phyloP scores from a whole-genome alignment of 2,797 vertebrate species.

The Hemibagrus guttatus region DNA sequence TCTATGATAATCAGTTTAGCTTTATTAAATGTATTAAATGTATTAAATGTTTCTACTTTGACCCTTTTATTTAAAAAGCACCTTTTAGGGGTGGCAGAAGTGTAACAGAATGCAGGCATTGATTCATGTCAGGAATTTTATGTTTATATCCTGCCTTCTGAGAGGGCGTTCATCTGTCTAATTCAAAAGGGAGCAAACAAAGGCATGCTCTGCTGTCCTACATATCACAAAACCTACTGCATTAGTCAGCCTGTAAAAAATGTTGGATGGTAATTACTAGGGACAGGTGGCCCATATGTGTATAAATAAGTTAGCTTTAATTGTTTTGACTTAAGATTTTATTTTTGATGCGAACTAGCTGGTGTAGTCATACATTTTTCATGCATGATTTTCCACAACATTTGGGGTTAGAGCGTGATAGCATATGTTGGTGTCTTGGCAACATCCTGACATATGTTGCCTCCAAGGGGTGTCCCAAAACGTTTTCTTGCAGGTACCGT shows the following conservation, averaged over 20 bases:
- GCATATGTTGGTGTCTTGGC: constrained; percentile 11
- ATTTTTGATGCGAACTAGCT: neutral
- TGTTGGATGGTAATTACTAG: neutral
- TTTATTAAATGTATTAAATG: neutral
- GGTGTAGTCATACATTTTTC: neutral
- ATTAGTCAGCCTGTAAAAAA: neutral
- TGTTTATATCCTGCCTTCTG: neutral
- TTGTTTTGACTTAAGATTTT: neutral
- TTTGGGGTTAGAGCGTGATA: neutral
- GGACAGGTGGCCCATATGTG: neutral
- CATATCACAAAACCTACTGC: neutral
- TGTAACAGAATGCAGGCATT: neutral
- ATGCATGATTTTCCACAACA: neutral
- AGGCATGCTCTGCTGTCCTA: neutral
- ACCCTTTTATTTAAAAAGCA: neutral
- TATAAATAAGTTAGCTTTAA: neutral
- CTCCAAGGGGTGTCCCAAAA: constrained; percentile 20
- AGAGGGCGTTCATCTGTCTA: neutral
- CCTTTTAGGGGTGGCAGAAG: neutral
- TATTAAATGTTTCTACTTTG: neutral
- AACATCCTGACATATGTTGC: constrained; percentile 19
- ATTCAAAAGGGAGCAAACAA: neutral
- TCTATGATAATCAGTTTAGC: neutral
- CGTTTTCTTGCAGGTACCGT: neutral
- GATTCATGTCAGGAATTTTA: neutral